Evolutionary conservation across 1,140 invertebrate genomes (phyloP).

Genomic region (Lepidurus arcticus): DNA sequence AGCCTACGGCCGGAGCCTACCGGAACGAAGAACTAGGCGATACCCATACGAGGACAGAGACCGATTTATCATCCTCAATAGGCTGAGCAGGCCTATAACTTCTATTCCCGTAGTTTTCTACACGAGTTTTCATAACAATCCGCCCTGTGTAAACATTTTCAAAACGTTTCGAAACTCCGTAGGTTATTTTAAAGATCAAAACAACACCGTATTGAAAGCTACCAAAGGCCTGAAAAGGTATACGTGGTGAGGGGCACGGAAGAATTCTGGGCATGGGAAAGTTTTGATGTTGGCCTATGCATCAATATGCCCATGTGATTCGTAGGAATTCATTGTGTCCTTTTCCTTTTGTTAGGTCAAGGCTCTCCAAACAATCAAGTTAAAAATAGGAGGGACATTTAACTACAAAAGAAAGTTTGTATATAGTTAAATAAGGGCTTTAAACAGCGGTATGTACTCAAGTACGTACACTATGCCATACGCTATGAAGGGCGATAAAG

Average conservation of each 20-base stretch:
- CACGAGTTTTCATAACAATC: too few species aligned
- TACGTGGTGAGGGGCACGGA: background rate
- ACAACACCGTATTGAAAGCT: too few species aligned
- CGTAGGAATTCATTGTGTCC: background rate
- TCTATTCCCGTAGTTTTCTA: too few species aligned
- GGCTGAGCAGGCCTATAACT: too few species aligned
- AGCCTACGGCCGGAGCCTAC: too few species aligned
- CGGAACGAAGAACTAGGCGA: too few species aligned
- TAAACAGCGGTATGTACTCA: background rate
- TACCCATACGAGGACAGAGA: too few species aligned
- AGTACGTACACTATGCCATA: background rate
- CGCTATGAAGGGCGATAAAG: background rate
- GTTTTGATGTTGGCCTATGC: background rate
- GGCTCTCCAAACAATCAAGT: background rate
- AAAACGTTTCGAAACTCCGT: too few species aligned
- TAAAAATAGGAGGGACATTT: background rate
- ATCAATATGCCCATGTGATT: background rate
- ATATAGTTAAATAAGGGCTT: background rate
- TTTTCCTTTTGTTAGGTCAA: conserved; percentile 7
- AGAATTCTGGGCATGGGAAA: background rate
- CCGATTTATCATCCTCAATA: too few species aligned
- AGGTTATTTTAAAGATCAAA: too few species aligned
- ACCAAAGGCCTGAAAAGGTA: background rate
- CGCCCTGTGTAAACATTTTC: too few species aligned
- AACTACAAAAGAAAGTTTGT: background rate